Evolutionary conservation across 1,140 invertebrate species (phyloP).

Genomic region (Drosophila orena): DNA sequence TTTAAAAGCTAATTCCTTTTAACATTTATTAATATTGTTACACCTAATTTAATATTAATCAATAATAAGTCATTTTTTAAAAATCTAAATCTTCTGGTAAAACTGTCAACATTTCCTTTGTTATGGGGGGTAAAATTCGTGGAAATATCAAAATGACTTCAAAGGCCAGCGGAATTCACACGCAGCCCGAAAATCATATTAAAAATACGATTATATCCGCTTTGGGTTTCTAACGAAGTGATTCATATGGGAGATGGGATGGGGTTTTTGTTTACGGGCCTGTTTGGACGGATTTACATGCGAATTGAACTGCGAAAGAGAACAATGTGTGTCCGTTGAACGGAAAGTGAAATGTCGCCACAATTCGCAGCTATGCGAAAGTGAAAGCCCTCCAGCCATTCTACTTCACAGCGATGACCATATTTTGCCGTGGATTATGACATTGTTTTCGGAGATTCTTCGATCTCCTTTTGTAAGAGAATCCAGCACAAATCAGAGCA

Average conservation of each 20-base stretch:
- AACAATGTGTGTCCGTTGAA: conserved; percentile 59
- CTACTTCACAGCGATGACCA: conserved; percentile 20
- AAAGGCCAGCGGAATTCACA: conserved; percentile 59
- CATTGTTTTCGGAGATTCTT: conserved; percentile 27
- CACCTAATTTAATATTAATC: no score
- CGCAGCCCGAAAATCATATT: conserved; percentile 47
- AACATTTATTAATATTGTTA: no score
- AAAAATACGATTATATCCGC: conserved; percentile 52
- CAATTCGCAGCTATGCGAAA: conserved; percentile 47
- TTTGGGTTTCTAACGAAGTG: conserved; percentile 72
- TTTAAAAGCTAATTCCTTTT: no score
- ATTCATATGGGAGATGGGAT: conserved; percentile 65
- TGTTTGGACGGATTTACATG: conserved; percentile 61
- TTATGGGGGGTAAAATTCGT: conserved; percentile 30
- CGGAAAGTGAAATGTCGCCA: conserved; percentile 58
- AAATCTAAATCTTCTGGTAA: not conserved
- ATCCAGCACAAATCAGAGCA: conserved; percentile 42
- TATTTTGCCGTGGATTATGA: conserved; percentile 38
- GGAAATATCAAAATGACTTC: conserved; percentile 54
- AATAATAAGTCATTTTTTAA: not conserved
- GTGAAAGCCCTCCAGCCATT: conserved; percentile 59
- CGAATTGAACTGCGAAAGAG: conserved; percentile 39
- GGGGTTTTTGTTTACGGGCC: conserved; percentile 33
- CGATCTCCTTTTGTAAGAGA: conserved; percentile 15
- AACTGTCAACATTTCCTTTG: conserved; percentile 6